Evolutionary conservation across 2,113 vertebrate species (phyloP).

Genomic region (Meles meles): DNA sequence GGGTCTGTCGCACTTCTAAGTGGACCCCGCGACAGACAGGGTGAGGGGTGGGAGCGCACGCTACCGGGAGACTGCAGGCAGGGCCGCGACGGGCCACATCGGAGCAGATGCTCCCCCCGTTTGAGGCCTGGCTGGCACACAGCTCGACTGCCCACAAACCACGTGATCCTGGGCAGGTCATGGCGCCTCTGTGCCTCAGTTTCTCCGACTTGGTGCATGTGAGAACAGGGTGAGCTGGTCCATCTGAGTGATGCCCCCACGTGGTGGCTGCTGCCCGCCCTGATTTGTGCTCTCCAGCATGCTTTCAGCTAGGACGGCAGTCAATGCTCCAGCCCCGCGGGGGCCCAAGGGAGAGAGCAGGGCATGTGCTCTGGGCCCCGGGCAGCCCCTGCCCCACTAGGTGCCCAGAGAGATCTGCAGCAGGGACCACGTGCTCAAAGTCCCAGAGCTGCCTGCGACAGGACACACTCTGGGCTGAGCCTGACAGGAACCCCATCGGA

Average conservation of each 20-base stretch:
- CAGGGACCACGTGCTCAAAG: neutral
- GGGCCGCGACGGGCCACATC: fast-evolving
- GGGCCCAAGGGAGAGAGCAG: neutral
- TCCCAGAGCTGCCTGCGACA: neutral
- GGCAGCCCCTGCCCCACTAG: neutral
- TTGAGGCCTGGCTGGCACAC: neutral
- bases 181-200: neutral
- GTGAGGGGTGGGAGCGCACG: neutral
- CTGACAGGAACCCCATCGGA: neutral
- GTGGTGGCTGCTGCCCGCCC: neutral
- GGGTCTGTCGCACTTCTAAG: fast-evolving
- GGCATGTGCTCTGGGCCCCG: neutral
- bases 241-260: fast-evolving
- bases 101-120: neutral
- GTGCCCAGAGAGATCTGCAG: neutral
- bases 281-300: neutral
- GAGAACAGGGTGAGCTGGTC: neutral
- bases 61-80: neutral
- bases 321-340: fast-evolving
- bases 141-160: neutral
- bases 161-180: too few species aligned
- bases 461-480: neutral
- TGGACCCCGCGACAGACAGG: fast-evolving
- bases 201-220: neutral
- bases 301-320: neutral